Percentiles rank a stretch among this genome's conserved stretches.
Conservation (phyloP, 2,888 invertebrate genomes). For the Deilephila porcellus region DNA sequence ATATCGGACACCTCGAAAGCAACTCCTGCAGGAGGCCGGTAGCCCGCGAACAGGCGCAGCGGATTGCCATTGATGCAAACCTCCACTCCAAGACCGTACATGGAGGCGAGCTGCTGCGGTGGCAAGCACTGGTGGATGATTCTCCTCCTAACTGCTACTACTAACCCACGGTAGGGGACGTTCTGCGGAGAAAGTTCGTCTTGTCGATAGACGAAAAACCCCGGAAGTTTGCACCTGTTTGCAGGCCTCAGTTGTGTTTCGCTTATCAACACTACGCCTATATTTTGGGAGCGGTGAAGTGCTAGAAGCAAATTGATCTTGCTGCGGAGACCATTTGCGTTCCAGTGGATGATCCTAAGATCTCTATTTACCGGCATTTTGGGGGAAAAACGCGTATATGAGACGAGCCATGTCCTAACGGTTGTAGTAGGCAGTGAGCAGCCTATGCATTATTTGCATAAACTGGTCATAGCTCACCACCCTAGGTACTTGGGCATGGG, state of each 20-base stretch:
- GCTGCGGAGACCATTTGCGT: constrained; percentile 27
- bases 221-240: background rate
- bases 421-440: background rate
- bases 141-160: no score
- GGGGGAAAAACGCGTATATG: background rate
- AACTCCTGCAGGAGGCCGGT: no score
- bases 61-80: no score
- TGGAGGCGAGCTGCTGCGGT: no score
- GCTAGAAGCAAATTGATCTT: background rate
- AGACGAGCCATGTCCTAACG: background rate
- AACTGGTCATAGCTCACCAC: no score
- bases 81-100: no score
- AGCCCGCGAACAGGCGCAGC: no score
- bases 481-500: no score
- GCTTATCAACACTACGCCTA: constrained; percentile 23
- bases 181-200: no score
- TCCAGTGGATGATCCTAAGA: background rate
- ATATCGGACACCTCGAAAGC: no score
- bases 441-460: background rate
- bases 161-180: no score
- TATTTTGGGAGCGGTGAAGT: background rate
- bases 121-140: no score
- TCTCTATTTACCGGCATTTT: background rate
- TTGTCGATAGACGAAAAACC: constrained; percentile 1
- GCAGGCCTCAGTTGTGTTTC: background rate